These are phyloP conservation scores for Cryptus armator DNA, from an alignment of 2,888 invertebrate species.

Conservation along the genomic window DNA sequence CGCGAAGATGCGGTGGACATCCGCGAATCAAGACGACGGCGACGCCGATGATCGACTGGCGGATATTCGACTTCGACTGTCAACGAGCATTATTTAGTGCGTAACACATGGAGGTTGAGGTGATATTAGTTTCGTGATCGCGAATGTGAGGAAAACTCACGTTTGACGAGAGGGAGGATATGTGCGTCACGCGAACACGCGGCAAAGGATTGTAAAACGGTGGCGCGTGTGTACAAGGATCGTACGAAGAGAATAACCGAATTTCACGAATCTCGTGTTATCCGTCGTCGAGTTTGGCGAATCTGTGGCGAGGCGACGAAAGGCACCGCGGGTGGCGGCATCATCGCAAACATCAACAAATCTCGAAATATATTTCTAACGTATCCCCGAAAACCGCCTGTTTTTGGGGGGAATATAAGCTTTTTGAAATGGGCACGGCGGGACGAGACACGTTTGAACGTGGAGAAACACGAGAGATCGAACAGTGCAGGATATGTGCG, in stretches of 20 bases:
- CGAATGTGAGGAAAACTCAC: background rate
- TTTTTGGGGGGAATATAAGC: constrained; percentile 3
- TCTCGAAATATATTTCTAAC: constrained; percentile 1
- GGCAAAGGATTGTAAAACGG: background rate
- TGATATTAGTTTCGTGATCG: background rate
- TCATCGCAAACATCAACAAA: constrained; percentile 6
- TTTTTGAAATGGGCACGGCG: constrained; percentile 73
- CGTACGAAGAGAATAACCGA: background rate
- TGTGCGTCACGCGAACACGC: background rate
- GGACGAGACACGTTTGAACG: constrained; percentile 67
- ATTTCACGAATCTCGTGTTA: background rate
- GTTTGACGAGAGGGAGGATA: background rate
- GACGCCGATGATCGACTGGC: constrained; percentile 31
- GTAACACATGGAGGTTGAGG: background rate
- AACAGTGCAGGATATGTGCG: constrained; percentile 88
- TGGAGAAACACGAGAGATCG: constrained; percentile 70
- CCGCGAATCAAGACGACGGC: constrained; percentile 24
- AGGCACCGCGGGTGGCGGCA: constrained; percentile 1
- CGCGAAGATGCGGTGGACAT: background rate
- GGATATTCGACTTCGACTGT: background rate
- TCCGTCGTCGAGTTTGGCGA: background rate
- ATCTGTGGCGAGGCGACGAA: background rate
- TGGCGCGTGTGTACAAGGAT: background rate
- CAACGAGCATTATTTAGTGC: background rate
- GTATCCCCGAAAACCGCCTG: constrained; percentile 5